Conservation (phyloP, 2,888 invertebrate genomes). For the Diaphora mendica region DNA sequence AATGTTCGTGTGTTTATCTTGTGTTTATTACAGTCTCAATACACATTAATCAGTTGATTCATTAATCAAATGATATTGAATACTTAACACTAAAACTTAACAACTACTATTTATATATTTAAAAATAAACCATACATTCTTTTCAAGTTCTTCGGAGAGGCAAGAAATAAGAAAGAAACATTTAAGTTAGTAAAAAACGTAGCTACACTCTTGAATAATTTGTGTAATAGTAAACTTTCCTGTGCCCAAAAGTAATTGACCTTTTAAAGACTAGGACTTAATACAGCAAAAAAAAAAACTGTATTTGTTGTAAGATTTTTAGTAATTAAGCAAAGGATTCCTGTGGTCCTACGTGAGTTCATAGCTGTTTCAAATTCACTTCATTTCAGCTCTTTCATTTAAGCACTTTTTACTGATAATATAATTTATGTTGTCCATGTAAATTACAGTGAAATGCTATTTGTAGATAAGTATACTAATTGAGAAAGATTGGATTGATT, state of each 20-base stretch:
- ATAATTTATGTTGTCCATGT: background rate
- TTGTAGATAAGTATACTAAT: no score
- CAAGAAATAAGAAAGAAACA: background rate
- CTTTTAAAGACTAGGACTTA: background rate
- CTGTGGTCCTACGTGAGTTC: background rate
- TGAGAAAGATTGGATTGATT: no score
- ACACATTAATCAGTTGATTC: background rate
- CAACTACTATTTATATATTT: no score
- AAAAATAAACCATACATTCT: background rate
- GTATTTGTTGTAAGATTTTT: constrained; percentile 6
- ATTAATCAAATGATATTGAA: background rate
- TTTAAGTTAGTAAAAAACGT: background rate
- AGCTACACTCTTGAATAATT: background rate
- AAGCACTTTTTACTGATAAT: background rate
- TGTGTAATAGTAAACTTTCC: background rate
- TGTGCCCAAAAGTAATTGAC: constrained; percentile 2
- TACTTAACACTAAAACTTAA: no score
- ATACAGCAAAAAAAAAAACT: constrained; percentile 8
- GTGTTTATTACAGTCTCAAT: constrained; percentile 11
- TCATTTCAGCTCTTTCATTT: background rate
- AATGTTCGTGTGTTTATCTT: constrained; percentile 25
- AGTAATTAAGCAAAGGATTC: constrained; percentile 1
- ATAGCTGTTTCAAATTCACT: background rate
- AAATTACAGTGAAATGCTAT: no score
- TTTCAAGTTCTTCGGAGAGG: background rate